phyloP scores from a whole-genome alignment of 2,113 vertebrate species.

The Thermophis baileyi region DNA sequence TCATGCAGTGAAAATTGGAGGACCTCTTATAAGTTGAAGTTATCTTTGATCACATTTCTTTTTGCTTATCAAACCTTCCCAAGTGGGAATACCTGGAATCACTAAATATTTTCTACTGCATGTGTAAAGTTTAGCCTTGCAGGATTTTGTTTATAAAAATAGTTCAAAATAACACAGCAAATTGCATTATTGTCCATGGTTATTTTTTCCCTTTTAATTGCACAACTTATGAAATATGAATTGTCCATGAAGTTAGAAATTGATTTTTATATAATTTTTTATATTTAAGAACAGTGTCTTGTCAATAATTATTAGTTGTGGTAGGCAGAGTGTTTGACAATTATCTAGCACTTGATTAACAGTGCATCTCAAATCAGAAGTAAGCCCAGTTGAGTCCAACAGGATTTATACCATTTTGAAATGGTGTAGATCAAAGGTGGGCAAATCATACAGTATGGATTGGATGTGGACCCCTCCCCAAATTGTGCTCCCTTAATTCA shows the following conservation, averaged over 20 bases:
- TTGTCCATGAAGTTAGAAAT: neutral
- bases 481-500: neutral
- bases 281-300: neutral
- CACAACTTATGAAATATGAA: neutral
- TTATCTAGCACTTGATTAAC: neutral
- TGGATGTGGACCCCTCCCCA: neutral
- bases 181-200: neutral
- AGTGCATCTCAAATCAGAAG: neutral
- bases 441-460: neutral
- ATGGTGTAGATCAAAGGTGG: neutral
- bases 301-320: neutral
- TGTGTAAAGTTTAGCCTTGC: neutral
- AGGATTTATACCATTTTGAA: neutral
- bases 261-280: neutral
- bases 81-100: neutral
- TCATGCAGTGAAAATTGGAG: neutral
- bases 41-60: neutral
- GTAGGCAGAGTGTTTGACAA: neutral
- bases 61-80: neutral
- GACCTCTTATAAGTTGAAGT: neutral
- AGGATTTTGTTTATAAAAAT: neutral
- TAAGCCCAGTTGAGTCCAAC: neutral
- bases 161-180: neutral
- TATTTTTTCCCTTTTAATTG: neutral
- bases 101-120: neutral